These are phyloP conservation scores for Mesocricetus auratus DNA, from an alignment of 2,113 vertebrate species.

Conservation along the genomic window DNA sequence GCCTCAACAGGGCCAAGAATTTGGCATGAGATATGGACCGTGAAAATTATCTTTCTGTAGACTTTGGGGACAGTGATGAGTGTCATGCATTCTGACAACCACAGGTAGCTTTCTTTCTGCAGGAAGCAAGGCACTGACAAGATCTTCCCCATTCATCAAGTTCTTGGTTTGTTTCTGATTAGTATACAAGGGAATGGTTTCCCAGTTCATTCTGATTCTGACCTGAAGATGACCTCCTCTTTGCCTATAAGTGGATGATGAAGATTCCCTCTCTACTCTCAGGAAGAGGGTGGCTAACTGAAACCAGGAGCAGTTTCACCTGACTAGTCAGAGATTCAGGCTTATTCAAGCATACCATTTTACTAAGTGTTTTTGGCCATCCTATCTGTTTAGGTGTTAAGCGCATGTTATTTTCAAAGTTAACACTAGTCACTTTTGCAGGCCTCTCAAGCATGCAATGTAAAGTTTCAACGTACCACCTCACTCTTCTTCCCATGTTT, in stretches of 20 bases:
- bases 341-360: neutral
- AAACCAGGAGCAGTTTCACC: neutral
- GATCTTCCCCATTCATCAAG: rapidly evolving
- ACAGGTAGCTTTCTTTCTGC: neutral
- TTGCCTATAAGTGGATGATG: neutral
- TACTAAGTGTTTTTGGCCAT: neutral
- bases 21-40: neutral
- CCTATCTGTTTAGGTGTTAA: neutral
- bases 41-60: neutral
- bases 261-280: neutral
- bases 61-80: neutral
- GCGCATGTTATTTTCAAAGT: neutral
- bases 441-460: too few species aligned
- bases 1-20: neutral
- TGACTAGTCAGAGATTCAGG: neutral
- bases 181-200: neutral
- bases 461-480: neutral
- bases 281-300: neutral
- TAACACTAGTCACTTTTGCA: neutral
- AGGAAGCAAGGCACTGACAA: neutral
- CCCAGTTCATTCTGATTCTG: neutral
- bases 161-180: neutral
- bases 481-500: neutral
- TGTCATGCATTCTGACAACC: neutral
- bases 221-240: rapidly evolving